phyloP scores from a whole-genome alignment of 2,113 vertebrate species.

The Ifrita kowaldi region DNA sequence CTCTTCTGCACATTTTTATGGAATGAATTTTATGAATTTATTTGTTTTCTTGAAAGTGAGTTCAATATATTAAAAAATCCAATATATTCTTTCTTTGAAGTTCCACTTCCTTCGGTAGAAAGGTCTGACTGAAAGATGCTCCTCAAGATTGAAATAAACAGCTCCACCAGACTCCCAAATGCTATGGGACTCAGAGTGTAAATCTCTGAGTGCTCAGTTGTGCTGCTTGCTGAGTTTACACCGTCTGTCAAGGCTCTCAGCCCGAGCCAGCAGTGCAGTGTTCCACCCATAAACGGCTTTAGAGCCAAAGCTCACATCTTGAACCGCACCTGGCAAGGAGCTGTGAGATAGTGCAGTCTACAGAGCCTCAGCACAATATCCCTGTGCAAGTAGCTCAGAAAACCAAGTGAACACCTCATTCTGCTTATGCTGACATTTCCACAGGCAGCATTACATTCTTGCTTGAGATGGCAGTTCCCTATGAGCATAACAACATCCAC shows the following conservation, averaged over 20 bases:
- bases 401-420: neutral
- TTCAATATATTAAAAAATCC: neutral
- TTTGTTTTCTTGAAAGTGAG: neutral
- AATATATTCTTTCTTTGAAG: neutral
- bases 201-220: neutral
- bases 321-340: constrained; percentile 2
- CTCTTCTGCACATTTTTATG: neutral
- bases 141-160: neutral
- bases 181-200: neutral
- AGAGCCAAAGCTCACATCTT: constrained; percentile 1
- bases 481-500: neutral
- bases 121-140: neutral
- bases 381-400: neutral
- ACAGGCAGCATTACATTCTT: neutral
- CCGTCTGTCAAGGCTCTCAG: neutral
- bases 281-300: constrained; percentile 20
- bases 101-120: neutral
- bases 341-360: neutral
- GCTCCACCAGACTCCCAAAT: neutral
- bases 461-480: neutral
- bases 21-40: neutral
- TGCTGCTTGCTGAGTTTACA: neutral
- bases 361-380: neutral
- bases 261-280: neutral
- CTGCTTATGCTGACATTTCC: neutral